phyloP scores from a whole-genome alignment of 2,888 invertebrate species.

The Latrodectus hesperus region DNA sequence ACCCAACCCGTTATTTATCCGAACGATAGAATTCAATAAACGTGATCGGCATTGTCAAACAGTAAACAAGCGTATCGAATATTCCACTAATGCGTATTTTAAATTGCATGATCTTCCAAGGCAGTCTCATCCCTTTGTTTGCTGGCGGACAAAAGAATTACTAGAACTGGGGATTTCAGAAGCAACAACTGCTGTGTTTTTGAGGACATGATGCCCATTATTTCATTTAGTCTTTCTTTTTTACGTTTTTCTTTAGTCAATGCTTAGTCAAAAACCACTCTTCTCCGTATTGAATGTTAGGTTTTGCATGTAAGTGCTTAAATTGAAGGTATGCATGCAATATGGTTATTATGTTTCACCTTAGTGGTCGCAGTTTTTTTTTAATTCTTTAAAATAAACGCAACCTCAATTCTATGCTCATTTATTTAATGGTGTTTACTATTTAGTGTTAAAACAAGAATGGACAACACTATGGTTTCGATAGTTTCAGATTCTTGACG shows the following conservation, averaged over 20 bases:
- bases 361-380: not conserved
- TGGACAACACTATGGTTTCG: too few relatives aligned
- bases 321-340: slow-evolving; percentile 36
- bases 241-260: slow-evolving; percentile 1
- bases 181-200: slow-evolving; percentile 6
- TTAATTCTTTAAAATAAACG: too few relatives aligned
- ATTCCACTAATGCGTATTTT: slow-evolving; percentile 39
- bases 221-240: not conserved
- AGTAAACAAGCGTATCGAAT: not conserved
- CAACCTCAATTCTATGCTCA: too few relatives aligned
- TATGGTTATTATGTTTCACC: slow-evolving; percentile 35
- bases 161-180: slow-evolving; percentile 25
- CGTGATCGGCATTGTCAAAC: slow-evolving; percentile 14
- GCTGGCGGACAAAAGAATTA: slow-evolving; percentile 45
- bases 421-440: too few relatives aligned
- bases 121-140: slow-evolving; percentile 37
- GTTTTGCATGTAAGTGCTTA: slow-evolving; percentile 26
- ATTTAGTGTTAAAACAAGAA: too few relatives aligned
- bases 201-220: not conserved
- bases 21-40: slow-evolving; percentile 3
- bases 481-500: too few relatives aligned
- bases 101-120: slow-evolving; percentile 32
- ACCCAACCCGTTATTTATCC: not conserved
- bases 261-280: not conserved
- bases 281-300: not conserved